Conservation (phyloP, 2,113 vertebrate species). For the Colinus virginianus region DNA sequence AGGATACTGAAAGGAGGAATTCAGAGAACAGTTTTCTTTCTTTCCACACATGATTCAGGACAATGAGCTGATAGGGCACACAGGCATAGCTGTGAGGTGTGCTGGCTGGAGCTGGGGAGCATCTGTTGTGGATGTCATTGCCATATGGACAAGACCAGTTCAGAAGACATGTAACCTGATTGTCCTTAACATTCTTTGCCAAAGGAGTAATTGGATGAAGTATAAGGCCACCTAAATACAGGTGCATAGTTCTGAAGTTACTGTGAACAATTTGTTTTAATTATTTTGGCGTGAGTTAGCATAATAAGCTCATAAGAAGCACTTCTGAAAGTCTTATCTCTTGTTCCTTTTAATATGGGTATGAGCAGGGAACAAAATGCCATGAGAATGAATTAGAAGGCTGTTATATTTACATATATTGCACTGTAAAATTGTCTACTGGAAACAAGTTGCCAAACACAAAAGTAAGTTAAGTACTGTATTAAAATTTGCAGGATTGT, state of each 20-base stretch:
- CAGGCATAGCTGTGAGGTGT: neutral
- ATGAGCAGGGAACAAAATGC: neutral
- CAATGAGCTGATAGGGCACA: neutral
- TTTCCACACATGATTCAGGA: neutral
- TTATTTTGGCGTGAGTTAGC: neutral
- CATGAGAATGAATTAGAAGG: neutral
- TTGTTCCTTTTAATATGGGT: neutral
- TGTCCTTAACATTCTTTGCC: neutral
- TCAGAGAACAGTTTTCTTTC: neutral
- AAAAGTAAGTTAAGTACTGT: neutral
- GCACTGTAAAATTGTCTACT: slow-evolving; percentile 9
- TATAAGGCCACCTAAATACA: neutral
- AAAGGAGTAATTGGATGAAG: neutral
- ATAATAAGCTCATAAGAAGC: neutral
- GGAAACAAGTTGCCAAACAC: neutral
- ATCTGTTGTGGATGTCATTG: neutral
- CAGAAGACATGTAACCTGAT: neutral
- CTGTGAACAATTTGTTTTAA: neutral
- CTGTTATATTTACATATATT: neutral
- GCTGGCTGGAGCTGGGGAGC: too few relatives aligned
- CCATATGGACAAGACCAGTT: neutral
- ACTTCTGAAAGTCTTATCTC: neutral
- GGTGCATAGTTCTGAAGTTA: neutral
- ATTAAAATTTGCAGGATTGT: slow-evolving; percentile 14
- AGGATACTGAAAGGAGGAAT: neutral